These are phyloP conservation scores for Salvelinus sp. DNA, from an alignment of 2,113 vertebrate genomes.

Conservation along the genomic window DNA sequence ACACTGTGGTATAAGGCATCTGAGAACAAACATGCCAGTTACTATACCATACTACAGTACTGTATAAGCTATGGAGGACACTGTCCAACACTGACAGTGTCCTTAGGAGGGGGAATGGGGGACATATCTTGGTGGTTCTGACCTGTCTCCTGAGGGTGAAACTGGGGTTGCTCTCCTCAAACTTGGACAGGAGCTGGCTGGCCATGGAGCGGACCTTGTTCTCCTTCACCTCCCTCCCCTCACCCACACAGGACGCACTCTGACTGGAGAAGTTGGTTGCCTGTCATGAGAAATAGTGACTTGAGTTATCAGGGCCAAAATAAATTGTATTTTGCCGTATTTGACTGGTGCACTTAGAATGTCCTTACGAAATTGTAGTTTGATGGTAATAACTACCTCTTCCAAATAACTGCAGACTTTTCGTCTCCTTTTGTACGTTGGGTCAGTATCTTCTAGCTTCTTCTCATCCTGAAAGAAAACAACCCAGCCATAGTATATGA, in stretches of 20 bases:
- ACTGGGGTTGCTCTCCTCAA: constrained; percentile 82
- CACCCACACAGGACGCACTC: constrained; percentile 54
- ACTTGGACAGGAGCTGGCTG: constrained; percentile 89
- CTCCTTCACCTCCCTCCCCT: constrained; percentile 73
- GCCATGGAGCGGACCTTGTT: constrained; percentile 97
- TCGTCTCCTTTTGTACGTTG: constrained; percentile 85
- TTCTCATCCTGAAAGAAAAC: constrained; percentile 78
- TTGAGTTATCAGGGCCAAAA: neutral
- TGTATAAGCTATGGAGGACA: too few species aligned
- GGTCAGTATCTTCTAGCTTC: constrained; percentile 80
- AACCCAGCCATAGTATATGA: neutral
- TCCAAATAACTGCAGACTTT: constrained; percentile 79
- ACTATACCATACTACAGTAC: too few species aligned
- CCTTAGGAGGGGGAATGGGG: neutral
- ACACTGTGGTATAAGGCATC: too few species aligned
- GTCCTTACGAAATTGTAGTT: neutral
- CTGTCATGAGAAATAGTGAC: constrained; percentile 62
- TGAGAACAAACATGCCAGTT: too few species aligned
- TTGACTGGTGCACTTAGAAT: neutral
- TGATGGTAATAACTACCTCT: constrained; percentile 81
- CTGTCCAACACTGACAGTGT: constrained; percentile 6
- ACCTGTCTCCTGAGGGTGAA: constrained; percentile 81
- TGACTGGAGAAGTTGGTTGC: constrained; percentile 72
- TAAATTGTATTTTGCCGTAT: neutral
- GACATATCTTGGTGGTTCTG: constrained; percentile 32